A percentile compares a stretch with the other conserved stretches of the same genome.
Evolutionary conservation across 2,113 vertebrate genomes (phyloP).

Genomic region (Pholis gunnellus): DNA sequence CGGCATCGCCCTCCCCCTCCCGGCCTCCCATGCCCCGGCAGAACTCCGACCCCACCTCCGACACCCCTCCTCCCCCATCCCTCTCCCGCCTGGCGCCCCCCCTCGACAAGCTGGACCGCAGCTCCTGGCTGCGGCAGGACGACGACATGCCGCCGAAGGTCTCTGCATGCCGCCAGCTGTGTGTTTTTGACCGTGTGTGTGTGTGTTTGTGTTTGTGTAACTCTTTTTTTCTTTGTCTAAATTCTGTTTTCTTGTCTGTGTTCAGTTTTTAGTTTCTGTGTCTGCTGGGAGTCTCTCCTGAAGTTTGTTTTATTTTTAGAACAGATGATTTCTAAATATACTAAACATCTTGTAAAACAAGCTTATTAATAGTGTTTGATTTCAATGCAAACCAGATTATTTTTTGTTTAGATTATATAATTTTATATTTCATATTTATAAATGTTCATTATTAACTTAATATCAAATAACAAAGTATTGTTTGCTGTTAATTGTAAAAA

Average conservation of each 20-base stretch:
- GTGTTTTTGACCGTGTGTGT: slow-evolving; percentile 29
- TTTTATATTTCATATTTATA: neutral
- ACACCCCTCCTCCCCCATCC: slow-evolving; percentile 94
- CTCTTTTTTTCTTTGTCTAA: slow-evolving; percentile 9
- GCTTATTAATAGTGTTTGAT: no score
- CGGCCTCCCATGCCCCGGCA: slow-evolving; percentile 97
- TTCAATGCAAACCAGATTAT: neutral
- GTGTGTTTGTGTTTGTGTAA: neutral
- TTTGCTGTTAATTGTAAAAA: no score
- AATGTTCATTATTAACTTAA: no score
- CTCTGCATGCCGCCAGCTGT: slow-evolving; percentile 52
- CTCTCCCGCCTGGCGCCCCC: slow-evolving; percentile 89
- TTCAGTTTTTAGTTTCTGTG: neutral
- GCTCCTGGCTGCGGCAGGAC: slow-evolving; percentile 98
- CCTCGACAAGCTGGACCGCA: slow-evolving; percentile 94
- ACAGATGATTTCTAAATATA: no score
- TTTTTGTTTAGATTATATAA: no score
- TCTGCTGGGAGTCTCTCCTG: neutral
- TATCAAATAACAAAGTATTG: no score
- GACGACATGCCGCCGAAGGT: slow-evolving; percentile 99
- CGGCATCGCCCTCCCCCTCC: slow-evolving; percentile 93
- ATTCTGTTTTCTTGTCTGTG: neutral
- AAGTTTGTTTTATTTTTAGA: neutral
- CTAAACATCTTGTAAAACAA: no score
- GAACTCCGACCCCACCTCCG: slow-evolving; percentile 99